Evolutionary conservation across 2,797 vertebrate genomes (phyloP).

Genomic region (Lepilemur ruficaudatus): DNA sequence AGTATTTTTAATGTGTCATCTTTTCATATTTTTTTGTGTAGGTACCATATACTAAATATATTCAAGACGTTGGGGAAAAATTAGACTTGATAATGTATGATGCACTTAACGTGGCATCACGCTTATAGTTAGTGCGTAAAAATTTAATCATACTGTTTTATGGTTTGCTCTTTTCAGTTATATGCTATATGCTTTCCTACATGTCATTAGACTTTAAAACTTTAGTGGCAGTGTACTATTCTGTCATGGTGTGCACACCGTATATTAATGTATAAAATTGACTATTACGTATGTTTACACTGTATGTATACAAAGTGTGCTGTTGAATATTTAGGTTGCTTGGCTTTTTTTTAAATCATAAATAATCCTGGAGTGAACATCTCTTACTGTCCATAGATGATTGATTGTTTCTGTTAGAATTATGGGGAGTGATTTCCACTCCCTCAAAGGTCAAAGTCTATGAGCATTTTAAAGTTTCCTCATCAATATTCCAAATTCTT

Average conservation of each 20-base stretch:
- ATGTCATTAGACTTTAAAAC: background rate
- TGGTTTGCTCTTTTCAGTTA: background rate
- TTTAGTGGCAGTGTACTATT: background rate
- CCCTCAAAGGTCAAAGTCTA: background rate
- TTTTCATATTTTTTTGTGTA: background rate
- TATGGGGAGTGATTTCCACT: background rate
- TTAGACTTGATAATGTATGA: background rate
- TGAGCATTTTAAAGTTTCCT: background rate
- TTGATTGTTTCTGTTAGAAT: background rate
- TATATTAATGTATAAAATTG: background rate
- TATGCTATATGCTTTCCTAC: background rate
- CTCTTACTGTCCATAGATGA: background rate
- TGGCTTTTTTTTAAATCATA: background rate
- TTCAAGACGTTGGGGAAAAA: background rate
- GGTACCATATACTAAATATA: background rate
- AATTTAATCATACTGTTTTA: background rate
- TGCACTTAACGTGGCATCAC: background rate
- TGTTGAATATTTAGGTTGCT: conserved; percentile 8
- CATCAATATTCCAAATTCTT: background rate
- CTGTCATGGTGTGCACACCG: background rate
- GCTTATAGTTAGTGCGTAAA: background rate
- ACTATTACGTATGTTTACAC: background rate
- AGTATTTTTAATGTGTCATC: background rate
- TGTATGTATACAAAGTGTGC: background rate
- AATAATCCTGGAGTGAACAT: background rate